Evolutionary conservation across 2,797 vertebrate genomes (phyloP).

Genomic region (Cheirogaleus major): DNA sequence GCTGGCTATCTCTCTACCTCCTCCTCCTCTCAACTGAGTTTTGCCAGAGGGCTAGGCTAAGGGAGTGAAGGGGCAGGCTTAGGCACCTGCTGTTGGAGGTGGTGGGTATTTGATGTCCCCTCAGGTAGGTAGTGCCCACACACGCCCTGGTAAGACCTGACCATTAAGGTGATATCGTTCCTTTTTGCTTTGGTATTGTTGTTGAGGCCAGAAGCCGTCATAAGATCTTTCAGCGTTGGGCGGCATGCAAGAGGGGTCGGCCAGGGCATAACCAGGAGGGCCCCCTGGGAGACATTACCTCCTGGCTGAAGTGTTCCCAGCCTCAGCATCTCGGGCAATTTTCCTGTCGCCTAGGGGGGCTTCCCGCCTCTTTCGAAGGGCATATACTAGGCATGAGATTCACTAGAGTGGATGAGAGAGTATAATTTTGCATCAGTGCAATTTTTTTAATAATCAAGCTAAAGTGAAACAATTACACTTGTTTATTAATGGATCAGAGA

Average conservation of each 20-base stretch:
- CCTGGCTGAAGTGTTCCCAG: background rate
- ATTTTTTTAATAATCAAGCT: background rate
- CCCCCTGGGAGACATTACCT: too few species aligned
- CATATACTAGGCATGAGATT: rapidly evolving
- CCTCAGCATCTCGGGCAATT: background rate
- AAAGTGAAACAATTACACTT: background rate
- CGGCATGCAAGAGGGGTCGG: rapidly evolving
- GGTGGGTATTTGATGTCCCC: too few species aligned
- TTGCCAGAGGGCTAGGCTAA: background rate
- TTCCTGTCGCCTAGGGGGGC: background rate
- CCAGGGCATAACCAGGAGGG: background rate
- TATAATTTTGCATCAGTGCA: background rate
- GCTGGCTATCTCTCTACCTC: background rate
- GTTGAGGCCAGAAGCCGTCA: background rate
- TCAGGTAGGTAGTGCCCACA: rapidly evolving
- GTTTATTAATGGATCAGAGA: background rate
- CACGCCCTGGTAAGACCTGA: too few species aligned
- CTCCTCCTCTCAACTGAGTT: background rate
- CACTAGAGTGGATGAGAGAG: background rate
- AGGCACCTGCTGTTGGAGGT: rapidly evolving
- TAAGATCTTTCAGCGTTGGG: background rate
- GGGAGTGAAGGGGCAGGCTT: rapidly evolving
- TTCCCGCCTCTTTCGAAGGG: background rate
- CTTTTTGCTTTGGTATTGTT: background rate
- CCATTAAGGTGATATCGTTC: rapidly evolving